Evolutionary conservation across 2,797 vertebrate genomes (phyloP).

Genomic region (Phyllotis vaccarum): DNA sequence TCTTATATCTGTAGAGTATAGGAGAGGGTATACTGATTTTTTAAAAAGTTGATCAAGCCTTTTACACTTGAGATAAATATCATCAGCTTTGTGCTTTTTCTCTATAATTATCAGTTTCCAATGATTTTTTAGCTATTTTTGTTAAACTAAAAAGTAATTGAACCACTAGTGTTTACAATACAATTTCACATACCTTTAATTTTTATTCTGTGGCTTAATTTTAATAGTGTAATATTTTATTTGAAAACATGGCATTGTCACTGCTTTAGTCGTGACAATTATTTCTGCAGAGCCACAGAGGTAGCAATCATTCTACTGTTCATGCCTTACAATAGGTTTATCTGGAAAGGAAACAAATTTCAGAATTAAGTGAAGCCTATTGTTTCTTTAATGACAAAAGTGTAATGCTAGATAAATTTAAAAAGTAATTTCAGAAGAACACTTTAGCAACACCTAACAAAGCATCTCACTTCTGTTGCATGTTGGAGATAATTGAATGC

Average conservation of each 20-base stretch:
- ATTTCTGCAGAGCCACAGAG: neutral
- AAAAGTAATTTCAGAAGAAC: constrained; percentile 69
- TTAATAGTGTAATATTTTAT: neutral
- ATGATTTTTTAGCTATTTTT: neutral
- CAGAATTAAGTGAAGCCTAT: constrained; percentile 49
- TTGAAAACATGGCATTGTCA: neutral
- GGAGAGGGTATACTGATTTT: neutral
- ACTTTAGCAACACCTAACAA: constrained; percentile 63
- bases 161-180: neutral
- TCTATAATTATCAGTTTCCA: constrained; percentile 9
- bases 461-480: constrained; percentile 52
- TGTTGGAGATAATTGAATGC: constrained; percentile 71
- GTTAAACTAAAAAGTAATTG: neutral
- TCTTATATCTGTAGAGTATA: no score
- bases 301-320: neutral
- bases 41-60: neutral
- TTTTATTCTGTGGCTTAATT: neutral
- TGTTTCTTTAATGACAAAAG: constrained; percentile 70
- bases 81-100: neutral
- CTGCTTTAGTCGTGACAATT: neutral
- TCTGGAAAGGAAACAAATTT: constrained; percentile 43
- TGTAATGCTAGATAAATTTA: constrained; percentile 61
- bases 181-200: neutral
- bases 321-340: neutral
- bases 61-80: neutral